These are phyloP conservation scores for Opisthocomus hoazin DNA, from an alignment of 2,113 vertebrate genomes.

Conservation along the genomic window DNA sequence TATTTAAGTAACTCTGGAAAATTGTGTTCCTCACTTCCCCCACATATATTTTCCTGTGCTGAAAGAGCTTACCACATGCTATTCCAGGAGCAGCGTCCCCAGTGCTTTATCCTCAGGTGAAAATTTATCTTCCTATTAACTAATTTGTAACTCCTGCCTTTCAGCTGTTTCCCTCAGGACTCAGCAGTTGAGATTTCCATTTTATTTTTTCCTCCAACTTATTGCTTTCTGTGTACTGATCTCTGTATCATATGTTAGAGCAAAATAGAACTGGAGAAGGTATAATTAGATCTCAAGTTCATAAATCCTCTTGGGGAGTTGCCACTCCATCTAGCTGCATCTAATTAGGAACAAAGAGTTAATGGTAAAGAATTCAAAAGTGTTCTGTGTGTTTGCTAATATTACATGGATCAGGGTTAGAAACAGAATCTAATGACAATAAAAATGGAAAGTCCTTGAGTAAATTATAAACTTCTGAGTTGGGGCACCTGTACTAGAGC, in stretches of 20 bases:
- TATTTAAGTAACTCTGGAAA: conserved; percentile 86
- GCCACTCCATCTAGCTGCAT: conserved; percentile 4
- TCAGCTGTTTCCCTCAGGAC: neutral
- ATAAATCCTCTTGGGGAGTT: neutral
- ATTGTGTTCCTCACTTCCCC: conserved; percentile 85
- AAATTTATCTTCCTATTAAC: conserved; percentile 28
- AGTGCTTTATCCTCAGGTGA: conserved; percentile 94
- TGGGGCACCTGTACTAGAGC: neutral
- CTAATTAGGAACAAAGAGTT: neutral
- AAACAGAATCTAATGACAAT: neutral
- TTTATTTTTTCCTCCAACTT: neutral
- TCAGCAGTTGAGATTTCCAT: neutral
- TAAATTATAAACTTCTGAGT: neutral
- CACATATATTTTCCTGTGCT: conserved; percentile 93
- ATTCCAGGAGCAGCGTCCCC: conserved; percentile 84
- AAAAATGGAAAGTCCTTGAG: neutral
- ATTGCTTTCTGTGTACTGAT: conserved; percentile 5
- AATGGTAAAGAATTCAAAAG: neutral
- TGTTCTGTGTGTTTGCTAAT: neutral
- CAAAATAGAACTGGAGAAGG: neutral
- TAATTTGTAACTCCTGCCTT: conserved; percentile 2
- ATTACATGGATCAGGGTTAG: neutral
- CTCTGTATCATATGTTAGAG: neutral
- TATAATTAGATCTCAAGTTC: conserved; percentile 36
- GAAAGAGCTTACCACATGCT: conserved; percentile 92